Evolutionary conservation across 2,113 vertebrate species (phyloP).

Genomic region (Buteo buteo): DNA sequence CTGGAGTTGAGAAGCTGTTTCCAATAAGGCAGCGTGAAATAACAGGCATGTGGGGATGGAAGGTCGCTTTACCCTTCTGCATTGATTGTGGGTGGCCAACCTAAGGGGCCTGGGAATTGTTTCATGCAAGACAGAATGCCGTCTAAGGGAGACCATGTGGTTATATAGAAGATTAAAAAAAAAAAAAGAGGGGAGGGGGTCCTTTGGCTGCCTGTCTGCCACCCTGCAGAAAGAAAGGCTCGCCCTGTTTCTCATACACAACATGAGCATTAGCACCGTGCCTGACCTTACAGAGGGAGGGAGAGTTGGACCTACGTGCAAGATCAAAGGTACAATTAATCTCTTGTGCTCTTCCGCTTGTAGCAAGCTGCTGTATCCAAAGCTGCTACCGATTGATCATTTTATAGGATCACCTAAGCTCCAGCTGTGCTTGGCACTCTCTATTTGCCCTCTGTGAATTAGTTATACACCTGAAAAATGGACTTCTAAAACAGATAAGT

Average conservation of each 20-base stretch:
- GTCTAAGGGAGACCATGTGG: not conserved
- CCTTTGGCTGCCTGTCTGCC: not conserved
- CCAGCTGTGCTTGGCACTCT: constrained; percentile 14
- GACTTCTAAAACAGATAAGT: not conserved
- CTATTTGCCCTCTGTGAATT: constrained; percentile 15
- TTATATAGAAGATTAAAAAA: not conserved
- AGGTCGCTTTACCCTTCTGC: constrained; percentile 25
- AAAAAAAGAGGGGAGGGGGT: not conserved
- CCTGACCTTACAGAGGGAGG: not conserved
- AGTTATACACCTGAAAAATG: constrained; percentile 32
- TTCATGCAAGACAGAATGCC: not conserved
- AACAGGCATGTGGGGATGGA: constrained; percentile 37
- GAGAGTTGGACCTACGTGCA: not conserved
- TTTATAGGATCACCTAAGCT: not conserved
- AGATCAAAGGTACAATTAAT: constrained; percentile 18
- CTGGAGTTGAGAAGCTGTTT: constrained; percentile 39
- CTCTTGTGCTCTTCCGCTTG: not conserved
- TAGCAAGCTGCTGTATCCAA: not conserved
- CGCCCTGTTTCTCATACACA: not conserved
- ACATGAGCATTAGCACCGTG: not conserved
- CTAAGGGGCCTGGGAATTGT: constrained; percentile 25
- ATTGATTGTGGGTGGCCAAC: constrained; percentile 45
- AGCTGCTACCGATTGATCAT: not conserved
- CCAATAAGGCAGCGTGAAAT: constrained; percentile 48
- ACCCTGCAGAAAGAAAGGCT: not conserved